Percentiles rank a stretch among this genome's conserved stretches.
Evolutionary conservation across 2,888 invertebrate species (phyloP).

Genomic region (Watsonalla cultraria): DNA sequence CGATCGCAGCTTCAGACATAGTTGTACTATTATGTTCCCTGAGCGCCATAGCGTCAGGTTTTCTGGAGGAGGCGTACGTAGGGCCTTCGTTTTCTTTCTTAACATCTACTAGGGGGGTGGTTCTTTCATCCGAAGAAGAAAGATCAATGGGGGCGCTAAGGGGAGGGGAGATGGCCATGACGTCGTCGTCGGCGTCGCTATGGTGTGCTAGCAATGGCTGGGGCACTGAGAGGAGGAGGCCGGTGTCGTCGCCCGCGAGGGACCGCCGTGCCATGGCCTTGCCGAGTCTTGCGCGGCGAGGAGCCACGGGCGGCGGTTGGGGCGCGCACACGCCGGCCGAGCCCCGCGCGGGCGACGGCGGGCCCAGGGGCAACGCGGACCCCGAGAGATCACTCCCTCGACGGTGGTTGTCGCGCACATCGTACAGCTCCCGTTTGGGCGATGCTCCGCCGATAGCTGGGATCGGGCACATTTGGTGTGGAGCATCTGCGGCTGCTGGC

Average conservation of each 20-base stretch:
- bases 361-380: conserved; percentile 70
- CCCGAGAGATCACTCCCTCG: conserved; percentile 54
- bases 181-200: conserved; percentile 74
- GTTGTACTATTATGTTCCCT: conserved; percentile 60
- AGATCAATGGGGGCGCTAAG: conserved; percentile 67
- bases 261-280: conserved; percentile 84
- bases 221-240: conserved; percentile 59
- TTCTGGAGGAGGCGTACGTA: conserved; percentile 51
- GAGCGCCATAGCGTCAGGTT: conserved; percentile 65
- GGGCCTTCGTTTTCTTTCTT: conserved; percentile 73
- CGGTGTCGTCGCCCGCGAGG: conserved; percentile 75
- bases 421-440: conserved; percentile 63
- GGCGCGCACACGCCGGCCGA: conserved; percentile 83
- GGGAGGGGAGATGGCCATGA: conserved; percentile 69
- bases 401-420: conserved; percentile 59
- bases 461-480: conserved; percentile 52
- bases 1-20: conserved; percentile 37
- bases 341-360: conserved; percentile 84
- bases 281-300: conserved; percentile 66
- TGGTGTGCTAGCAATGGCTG: conserved; percentile 49
- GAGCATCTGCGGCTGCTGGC: conserved; percentile 60
- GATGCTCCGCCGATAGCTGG: conserved; percentile 69
- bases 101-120: conserved; percentile 65
- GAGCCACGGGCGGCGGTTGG: conserved; percentile 73
- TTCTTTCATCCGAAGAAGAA: conserved; percentile 69